Conservation (phyloP, 2,797 vertebrate species). For the Anas flavirostris region DNA sequence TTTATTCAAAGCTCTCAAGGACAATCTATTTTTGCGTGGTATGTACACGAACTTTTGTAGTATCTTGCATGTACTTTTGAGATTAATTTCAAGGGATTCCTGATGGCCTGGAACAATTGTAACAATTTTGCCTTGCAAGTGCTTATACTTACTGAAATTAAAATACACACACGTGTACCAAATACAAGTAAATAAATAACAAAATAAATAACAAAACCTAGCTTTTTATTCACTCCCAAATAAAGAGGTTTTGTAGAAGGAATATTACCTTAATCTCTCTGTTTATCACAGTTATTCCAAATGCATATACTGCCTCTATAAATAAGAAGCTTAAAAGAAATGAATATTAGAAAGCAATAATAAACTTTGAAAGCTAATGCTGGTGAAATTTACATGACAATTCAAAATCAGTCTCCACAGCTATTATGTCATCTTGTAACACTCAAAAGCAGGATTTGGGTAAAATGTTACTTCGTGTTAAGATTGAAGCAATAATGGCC, state of each 20-base stretch:
- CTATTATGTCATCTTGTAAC: not conserved
- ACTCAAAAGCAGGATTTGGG: slow-evolving; percentile 1
- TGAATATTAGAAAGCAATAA: slow-evolving; percentile 39
- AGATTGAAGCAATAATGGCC: not conserved
- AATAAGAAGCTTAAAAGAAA: slow-evolving; percentile 60
- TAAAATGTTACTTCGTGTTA: not conserved
- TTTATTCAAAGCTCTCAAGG: not conserved
- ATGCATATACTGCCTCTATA: not conserved
- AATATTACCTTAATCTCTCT: slow-evolving; percentile 28
- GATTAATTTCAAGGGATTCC: not conserved
- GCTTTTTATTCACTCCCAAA: not conserved
- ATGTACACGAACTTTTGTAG: not conserved
- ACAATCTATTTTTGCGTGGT: not conserved
- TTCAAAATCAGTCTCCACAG: slow-evolving; percentile 31
- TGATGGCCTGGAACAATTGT: not conserved
- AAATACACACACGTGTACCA: not conserved
- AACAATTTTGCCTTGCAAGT: not conserved
- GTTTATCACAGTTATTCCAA: slow-evolving; percentile 31
- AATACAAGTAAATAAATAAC: not conserved
- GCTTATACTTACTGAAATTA: not conserved
- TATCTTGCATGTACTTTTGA: not conserved
- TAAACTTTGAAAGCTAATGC: slow-evolving; percentile 41
- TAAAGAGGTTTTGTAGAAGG: slow-evolving; percentile 15
- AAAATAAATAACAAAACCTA: not conserved
- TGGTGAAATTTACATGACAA: slow-evolving; percentile 41